Percentiles rank a stretch among this genome's conserved stretches.
phyloP scores from a whole-genome alignment of 2,797 vertebrate genomes.

The Anabacerthia variegaticeps region DNA sequence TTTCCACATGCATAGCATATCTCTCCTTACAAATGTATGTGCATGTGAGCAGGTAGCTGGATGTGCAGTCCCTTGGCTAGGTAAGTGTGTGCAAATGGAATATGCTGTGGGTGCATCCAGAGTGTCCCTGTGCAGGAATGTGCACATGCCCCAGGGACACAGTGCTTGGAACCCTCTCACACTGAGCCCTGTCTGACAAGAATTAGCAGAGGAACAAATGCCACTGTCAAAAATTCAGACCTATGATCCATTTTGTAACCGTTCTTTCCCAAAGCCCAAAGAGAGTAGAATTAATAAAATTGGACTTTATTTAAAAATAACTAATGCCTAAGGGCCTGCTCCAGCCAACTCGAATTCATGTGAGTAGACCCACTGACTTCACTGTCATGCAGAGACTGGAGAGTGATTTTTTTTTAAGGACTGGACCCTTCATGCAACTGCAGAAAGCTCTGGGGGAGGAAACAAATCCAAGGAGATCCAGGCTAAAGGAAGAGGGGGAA shows the following conservation, averaged over 20 bases:
- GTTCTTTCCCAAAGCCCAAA: slow-evolving; percentile 9
- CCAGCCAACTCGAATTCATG: not conserved
- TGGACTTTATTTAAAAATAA: not conserved
- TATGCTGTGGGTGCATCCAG: not conserved
- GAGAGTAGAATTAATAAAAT: slow-evolving; percentile 27
- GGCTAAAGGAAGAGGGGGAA: slow-evolving; percentile 21
- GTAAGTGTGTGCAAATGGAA: slow-evolving; percentile 7
- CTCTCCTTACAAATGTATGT: not conserved
- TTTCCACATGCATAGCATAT: not conserved
- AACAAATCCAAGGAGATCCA: not conserved
- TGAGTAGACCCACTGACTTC: not conserved
- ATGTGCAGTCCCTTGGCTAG: not conserved
- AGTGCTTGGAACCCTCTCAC: not conserved
- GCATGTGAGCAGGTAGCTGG: slow-evolving; percentile 9
- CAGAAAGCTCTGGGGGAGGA: slow-evolving; percentile 42
- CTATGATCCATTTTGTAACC: not conserved
- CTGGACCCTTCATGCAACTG: not conserved
- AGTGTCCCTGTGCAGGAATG: not conserved
- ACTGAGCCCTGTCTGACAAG: not conserved
- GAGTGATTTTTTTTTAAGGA: not conserved
- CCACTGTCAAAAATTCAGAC: slow-evolving; percentile 1
- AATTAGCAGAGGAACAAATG: not conserved
- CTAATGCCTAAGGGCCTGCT: not conserved
- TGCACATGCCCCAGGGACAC: not conserved
- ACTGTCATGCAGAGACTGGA: not conserved